Conservation (phyloP, 2,888 invertebrate species). For the Aproaerema taeniolella region DNA sequence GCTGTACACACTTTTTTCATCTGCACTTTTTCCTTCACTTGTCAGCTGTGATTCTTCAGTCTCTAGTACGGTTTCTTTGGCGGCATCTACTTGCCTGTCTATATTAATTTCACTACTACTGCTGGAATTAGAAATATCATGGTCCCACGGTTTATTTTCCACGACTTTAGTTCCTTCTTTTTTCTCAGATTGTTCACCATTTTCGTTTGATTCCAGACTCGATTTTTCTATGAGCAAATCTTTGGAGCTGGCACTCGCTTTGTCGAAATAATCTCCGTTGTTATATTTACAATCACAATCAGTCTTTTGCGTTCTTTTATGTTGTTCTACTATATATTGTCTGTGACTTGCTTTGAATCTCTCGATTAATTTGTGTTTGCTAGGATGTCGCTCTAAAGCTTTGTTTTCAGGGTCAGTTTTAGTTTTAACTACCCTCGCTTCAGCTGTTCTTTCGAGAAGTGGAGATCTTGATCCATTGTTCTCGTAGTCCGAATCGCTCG, state of each 20-base stretch:
- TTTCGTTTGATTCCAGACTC: slow-evolving; percentile 72
- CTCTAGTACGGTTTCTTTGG: slow-evolving; percentile 39
- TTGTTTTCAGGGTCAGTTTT: slow-evolving; percentile 55
- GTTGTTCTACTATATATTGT: slow-evolving; percentile 47
- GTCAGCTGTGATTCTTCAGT: slow-evolving; percentile 54
- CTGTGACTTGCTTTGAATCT: slow-evolving; percentile 70
- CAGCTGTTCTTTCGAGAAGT: slow-evolving; percentile 74
- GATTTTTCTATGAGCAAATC: slow-evolving; percentile 81
- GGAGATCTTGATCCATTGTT: slow-evolving; percentile 85
- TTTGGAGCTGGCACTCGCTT: slow-evolving; percentile 83
- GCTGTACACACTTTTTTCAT: slow-evolving; percentile 65
- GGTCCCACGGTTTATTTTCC: slow-evolving; percentile 68
- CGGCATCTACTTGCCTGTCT: slow-evolving; percentile 38
- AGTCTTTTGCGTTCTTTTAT: slow-evolving; percentile 42
- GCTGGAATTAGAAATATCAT: slow-evolving; percentile 78
- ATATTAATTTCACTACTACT: slow-evolving; percentile 76
- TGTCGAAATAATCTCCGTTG: slow-evolving; percentile 73
- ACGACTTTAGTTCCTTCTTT: slow-evolving; percentile 39
- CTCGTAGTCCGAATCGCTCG: slow-evolving; percentile 82
- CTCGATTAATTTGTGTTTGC: no score
- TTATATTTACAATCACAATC: slow-evolving; percentile 45
- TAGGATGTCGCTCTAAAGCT: slow-evolving; percentile 49
- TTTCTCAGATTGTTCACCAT: slow-evolving; percentile 45
- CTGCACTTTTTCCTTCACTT: slow-evolving; percentile 58
- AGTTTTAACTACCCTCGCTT: slow-evolving; percentile 58